Conservation (phyloP, 2,888 invertebrate genomes). For the Pseudococcus jackbeardsleyi region DNA sequence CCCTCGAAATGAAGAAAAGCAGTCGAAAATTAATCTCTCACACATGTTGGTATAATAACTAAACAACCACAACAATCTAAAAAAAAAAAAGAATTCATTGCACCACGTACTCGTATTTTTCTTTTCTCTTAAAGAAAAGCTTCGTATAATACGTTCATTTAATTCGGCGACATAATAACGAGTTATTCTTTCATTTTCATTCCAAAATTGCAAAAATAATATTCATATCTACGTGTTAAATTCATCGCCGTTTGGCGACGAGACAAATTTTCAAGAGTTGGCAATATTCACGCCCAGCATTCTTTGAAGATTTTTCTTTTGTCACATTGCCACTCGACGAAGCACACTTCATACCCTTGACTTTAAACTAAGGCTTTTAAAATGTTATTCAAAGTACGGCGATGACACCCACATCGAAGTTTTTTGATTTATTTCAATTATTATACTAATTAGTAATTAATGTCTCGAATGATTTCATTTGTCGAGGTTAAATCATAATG, state of each 20-base stretch:
- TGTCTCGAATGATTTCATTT: neutral
- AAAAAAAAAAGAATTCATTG: neutral
- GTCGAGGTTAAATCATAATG: neutral
- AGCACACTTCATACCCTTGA: constrained; percentile 48
- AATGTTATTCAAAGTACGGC: constrained; percentile 39
- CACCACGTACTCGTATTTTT: neutral
- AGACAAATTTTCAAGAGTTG: constrained; percentile 46
- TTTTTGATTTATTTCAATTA: constrained; percentile 33
- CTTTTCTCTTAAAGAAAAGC: neutral
- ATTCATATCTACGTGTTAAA: constrained; percentile 53
- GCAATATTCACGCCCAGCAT: constrained; percentile 49
- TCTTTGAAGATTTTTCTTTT: constrained; percentile 50
- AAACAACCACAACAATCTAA: neutral
- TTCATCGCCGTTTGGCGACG: constrained; percentile 48
- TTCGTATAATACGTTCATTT: neutral
- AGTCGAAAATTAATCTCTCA: neutral
- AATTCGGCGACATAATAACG: constrained; percentile 34
- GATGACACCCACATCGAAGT: constrained; percentile 52
- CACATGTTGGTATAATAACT: neutral
- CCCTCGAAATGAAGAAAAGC: neutral
- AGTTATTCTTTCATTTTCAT: constrained; percentile 52
- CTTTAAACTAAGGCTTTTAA: constrained; percentile 54
- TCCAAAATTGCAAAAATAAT: constrained; percentile 53
- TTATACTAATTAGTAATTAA: constrained; percentile 39
- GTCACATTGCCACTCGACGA: constrained; percentile 35